Conservation (phyloP, 1,140 invertebrate species). For the Bombus turneri region DNA sequence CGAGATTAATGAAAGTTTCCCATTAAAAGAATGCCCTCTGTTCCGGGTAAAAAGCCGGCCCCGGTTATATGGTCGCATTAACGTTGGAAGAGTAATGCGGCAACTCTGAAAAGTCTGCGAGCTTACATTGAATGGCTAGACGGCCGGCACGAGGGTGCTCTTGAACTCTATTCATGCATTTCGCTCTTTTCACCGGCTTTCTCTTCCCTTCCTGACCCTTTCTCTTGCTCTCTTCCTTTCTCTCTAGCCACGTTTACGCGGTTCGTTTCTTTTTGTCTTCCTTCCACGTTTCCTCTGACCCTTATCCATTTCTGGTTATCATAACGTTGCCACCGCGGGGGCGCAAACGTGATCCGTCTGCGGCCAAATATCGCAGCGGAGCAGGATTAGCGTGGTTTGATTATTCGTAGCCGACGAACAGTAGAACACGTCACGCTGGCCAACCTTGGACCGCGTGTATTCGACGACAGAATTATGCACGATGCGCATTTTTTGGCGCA, state of each 20-base stretch:
- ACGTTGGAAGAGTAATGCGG: conserved; percentile 55
- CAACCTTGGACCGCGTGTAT: no score
- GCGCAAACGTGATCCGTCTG: neutral
- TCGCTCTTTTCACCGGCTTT: conserved; percentile 49
- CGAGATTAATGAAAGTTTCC: conserved; percentile 56
- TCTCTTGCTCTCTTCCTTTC: neutral
- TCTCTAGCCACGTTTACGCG: conserved; percentile 7
- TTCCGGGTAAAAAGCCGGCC: conserved; percentile 40
- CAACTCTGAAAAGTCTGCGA: conserved; percentile 66
- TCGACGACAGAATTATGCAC: conserved; percentile 13
- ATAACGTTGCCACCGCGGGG: conserved; percentile 10
- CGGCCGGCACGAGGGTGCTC: conserved; percentile 58
- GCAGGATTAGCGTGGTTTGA: neutral
- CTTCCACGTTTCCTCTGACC: neutral
- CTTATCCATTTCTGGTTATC: conserved; percentile 58
- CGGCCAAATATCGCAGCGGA: no score
- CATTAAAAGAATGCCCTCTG: conserved; percentile 52
- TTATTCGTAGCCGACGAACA: conserved; percentile 10
- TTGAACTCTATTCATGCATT: conserved; percentile 71
- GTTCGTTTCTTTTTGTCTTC: neutral
- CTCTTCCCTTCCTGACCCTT: conserved; percentile 26
- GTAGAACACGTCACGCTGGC: neutral
- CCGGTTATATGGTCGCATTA: conserved; percentile 44
- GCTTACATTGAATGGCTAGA: conserved; percentile 65
- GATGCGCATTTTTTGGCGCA: neutral